Evolutionary conservation across 2,888 invertebrate species (phyloP).

Genomic region (Rhamphomyia laevipes): DNA sequence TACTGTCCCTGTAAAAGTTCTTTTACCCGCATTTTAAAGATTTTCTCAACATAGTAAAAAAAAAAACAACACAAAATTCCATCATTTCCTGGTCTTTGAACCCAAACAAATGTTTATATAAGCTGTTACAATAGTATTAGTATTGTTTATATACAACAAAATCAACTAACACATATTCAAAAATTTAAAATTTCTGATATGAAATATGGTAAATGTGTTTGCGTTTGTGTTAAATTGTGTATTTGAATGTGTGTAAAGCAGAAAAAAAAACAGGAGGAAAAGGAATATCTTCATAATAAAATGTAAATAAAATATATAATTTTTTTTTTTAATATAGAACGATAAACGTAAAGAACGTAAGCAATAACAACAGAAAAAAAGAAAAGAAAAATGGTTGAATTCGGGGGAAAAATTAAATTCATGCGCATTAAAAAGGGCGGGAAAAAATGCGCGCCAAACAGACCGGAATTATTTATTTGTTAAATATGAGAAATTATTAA

Average conservation of each 20-base stretch:
- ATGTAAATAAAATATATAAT: too few relatives aligned
- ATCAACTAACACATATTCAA: too few relatives aligned
- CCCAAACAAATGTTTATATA: neutral
- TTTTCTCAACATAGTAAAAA: neutral
- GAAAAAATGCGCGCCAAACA: conserved; percentile 2
- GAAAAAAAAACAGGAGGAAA: too few relatives aligned
- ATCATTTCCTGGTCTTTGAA: conserved; percentile 3
- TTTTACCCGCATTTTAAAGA: neutral
- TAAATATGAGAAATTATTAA: neutral
- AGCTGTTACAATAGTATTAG: neutral
- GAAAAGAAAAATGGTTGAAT: neutral
- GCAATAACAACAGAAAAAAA: neutral
- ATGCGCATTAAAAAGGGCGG: conserved; percentile 1
- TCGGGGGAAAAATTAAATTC: neutral
- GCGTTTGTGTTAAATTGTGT: too few relatives aligned
- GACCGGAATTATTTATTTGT: neutral
- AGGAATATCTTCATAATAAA: too few relatives aligned
- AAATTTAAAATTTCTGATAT: too few relatives aligned
- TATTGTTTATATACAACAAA: neutral
- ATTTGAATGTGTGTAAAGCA: too few relatives aligned
- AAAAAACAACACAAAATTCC: neutral
- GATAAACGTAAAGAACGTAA: neutral
- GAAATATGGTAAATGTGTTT: too few relatives aligned
- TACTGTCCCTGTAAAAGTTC: neutral
- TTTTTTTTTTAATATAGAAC: neutral